phyloP scores from a whole-genome alignment of 2,888 invertebrate species.

The Pammene aurita region DNA sequence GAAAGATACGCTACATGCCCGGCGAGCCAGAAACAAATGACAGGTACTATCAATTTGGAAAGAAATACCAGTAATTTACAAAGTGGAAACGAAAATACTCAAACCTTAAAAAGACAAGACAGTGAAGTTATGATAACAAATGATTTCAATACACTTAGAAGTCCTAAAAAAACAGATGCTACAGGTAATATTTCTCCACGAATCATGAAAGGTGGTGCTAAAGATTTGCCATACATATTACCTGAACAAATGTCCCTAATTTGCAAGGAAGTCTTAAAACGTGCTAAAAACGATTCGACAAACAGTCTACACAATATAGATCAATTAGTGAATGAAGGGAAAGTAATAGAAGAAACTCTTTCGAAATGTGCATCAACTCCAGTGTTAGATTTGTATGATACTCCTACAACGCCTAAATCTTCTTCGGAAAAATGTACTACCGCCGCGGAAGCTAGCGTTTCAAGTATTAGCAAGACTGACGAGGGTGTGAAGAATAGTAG shows the following conservation, averaged over 20 bases:
- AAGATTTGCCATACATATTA: conserved; percentile 34
- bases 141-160: not conserved
- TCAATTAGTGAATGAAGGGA: conserved; percentile 18
- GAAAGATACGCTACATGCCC: not conserved
- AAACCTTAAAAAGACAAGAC: conserved; percentile 17
- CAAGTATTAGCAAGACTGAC: not conserved
- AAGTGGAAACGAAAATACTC: conserved; percentile 1
- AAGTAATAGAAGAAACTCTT: not conserved
- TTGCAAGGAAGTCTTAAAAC: conserved; percentile 37
- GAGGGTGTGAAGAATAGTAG: not conserved
- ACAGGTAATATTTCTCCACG: conserved; percentile 23
- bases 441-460: not conserved
- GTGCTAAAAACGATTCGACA: conserved; percentile 11
- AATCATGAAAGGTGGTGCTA: conserved; percentile 16
- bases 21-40: not conserved
- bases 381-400: conserved; percentile 28
- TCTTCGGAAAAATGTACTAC: not conserved
- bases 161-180: not conserved
- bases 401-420: not conserved
- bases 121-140: conserved; percentile 4
- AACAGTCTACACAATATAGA: conserved; percentile 27
- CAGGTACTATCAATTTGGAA: conserved; percentile 10
- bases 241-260: conserved; percentile 40
- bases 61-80: conserved; percentile 19
- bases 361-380: conserved; percentile 28